Evolutionary conservation across 92 coral and sea anemone species (phyloP).

Genomic region (Phenganax marumi): DNA sequence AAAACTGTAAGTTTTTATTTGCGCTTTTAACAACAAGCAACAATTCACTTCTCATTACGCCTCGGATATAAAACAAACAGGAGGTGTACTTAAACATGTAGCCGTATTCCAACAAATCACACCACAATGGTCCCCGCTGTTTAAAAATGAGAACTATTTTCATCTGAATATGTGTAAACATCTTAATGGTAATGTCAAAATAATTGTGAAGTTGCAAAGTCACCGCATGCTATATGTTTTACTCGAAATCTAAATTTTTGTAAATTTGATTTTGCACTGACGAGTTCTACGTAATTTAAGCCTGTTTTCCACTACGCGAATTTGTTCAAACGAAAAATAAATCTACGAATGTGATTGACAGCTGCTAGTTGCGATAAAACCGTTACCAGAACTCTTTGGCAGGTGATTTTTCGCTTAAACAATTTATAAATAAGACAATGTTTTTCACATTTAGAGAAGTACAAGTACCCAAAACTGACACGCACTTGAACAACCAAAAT

Average conservation of each 20-base stretch:
- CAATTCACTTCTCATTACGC: slow-evolving; percentile 29
- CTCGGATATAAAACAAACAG: slow-evolving; percentile 30
- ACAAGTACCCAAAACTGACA: too few relatives aligned
- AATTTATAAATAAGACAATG: background rate
- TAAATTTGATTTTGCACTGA: background rate
- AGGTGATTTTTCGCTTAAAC: background rate
- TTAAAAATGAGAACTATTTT: slow-evolving; percentile 32
- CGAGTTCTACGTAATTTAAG: background rate
- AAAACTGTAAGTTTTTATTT: background rate
- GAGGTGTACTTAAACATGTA: background rate
- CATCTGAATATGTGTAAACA: background rate
- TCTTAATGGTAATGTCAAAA: slow-evolving; percentile 7
- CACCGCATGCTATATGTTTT: background rate
- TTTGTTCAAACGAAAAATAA: too few relatives aligned
- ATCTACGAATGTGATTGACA: too few relatives aligned
- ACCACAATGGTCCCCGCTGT: slow-evolving; percentile 25
- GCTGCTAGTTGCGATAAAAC: background rate
- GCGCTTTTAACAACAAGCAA: background rate
- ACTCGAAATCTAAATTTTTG: background rate
- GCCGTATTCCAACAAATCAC: background rate
- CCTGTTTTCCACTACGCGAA: too few relatives aligned
- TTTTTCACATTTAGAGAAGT: too few relatives aligned
- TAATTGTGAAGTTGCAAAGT: background rate
- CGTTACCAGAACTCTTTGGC: background rate
- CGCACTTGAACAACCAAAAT: too few relatives aligned